These are phyloP conservation scores for Avahi laniger DNA, from an alignment of 2,797 vertebrate genomes.

Conservation along the genomic window DNA sequence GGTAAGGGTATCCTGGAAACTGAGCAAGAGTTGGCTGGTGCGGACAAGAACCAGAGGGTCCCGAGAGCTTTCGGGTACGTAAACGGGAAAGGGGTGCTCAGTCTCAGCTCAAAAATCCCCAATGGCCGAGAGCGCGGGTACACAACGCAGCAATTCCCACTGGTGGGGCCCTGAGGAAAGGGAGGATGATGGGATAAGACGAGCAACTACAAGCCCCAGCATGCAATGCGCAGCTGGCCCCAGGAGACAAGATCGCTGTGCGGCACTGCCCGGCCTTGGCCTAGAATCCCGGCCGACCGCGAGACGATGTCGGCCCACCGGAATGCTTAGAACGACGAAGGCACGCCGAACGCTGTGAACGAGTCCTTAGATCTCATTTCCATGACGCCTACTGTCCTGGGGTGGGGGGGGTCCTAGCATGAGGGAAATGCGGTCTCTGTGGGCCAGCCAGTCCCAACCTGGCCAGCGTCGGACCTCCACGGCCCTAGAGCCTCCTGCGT, in stretches of 20 bases:
- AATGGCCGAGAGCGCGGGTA: neutral
- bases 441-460: rapidly evolving
- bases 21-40: neutral
- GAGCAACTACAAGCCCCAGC: constrained; percentile 61
- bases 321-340: constrained; percentile 39
- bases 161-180: neutral
- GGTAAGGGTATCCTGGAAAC: constrained; percentile 29
- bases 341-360: constrained; percentile 24
- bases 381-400: neutral
- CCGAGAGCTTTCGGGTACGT: constrained; percentile 33
- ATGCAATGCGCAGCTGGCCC: neutral
- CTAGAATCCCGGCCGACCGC: rapidly evolving
- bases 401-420: neutral
- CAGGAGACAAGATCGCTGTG: rapidly evolving
- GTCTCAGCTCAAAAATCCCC: neutral
- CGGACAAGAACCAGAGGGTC: neutral
- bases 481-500: neutral
- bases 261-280: neutral
- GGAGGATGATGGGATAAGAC: neutral
- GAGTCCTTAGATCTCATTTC: neutral
- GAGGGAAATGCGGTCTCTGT: neutral
- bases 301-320: no score
- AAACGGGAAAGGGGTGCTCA: neutral
- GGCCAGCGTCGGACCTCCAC: rapidly evolving
- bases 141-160: neutral